Evolutionary conservation across 2,888 invertebrate genomes (phyloP).

Genomic region (Caenorhabditis sp.): DNA sequence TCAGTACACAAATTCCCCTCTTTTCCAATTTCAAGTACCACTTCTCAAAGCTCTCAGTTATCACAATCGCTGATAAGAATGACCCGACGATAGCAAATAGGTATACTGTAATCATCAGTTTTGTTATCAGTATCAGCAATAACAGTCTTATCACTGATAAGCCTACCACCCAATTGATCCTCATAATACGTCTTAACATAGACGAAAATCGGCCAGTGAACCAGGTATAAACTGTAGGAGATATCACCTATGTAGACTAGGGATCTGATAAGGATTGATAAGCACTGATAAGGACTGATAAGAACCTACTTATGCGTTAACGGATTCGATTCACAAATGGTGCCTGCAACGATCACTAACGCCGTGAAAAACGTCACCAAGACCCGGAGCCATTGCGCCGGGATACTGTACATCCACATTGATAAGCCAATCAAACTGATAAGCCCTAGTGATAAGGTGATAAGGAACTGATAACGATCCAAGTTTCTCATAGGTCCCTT

Average conservation of each 20-base stretch:
- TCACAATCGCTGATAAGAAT: constrained; percentile 15
- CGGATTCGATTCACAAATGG: background rate
- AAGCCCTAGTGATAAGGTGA: background rate
- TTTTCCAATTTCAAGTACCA: constrained; percentile 35
- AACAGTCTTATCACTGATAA: too few relatives aligned
- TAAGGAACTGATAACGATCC: background rate
- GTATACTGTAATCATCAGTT: too few relatives aligned
- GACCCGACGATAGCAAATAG: constrained; percentile 30
- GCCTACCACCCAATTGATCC: too few relatives aligned
- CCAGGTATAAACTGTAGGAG: constrained; percentile 62
- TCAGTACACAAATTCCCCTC: constrained; percentile 1
- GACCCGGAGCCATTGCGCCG: background rate
- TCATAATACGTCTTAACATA: constrained; percentile 48
- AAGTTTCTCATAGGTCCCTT: too few relatives aligned
- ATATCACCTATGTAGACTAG: constrained; percentile 62
- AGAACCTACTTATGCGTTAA: background rate
- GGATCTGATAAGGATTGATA: constrained; percentile 11
- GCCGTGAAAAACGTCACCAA: constrained; percentile 19
- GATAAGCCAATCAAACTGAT: background rate
- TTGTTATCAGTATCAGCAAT: too few relatives aligned
- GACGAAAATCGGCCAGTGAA: constrained; percentile 65
- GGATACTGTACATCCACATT: constrained; percentile 3
- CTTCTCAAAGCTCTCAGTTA: constrained; percentile 39
- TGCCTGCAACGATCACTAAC: background rate
- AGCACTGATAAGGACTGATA: background rate